phyloP scores from a whole-genome alignment of 2,888 invertebrate species.

The Mechanitis mazaeus region DNA sequence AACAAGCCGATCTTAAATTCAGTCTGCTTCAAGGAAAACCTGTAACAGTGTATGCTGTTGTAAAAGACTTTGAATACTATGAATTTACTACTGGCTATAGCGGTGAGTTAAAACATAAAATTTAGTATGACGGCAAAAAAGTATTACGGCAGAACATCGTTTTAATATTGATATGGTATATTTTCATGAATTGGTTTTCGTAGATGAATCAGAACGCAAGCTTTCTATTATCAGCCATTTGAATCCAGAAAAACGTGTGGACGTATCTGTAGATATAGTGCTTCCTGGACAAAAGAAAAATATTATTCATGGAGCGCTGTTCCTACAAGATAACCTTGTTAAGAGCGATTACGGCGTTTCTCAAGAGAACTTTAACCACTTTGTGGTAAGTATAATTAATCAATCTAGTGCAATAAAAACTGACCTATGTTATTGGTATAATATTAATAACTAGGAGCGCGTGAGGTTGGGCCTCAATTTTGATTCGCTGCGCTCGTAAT shows the following conservation, averaged over 20 bases:
- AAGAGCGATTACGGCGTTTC: slow-evolving; percentile 79
- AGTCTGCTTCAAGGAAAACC: slow-evolving; percentile 73
- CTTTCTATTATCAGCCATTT: slow-evolving; percentile 73
- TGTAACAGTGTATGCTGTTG: slow-evolving; percentile 60
- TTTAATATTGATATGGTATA: not conserved
- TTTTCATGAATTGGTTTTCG: not conserved
- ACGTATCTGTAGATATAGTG: slow-evolving; percentile 74
- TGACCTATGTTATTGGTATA: too few relatives aligned
- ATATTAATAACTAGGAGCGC: not conserved
- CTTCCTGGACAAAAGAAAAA: slow-evolving; percentile 76
- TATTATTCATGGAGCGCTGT: slow-evolving; percentile 75
- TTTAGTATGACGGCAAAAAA: too few relatives aligned
- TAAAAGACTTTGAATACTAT: slow-evolving; percentile 76
- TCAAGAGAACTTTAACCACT: slow-evolving; percentile 76
- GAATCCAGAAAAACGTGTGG: slow-evolving; percentile 78
- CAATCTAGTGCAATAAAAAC: not conserved
- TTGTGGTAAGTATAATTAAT: slow-evolving; percentile 55
- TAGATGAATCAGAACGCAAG: slow-evolving; percentile 71
- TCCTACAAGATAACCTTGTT: slow-evolving; percentile 78
- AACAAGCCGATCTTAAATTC: slow-evolving; percentile 70
- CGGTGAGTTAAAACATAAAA: slow-evolving; percentile 54
- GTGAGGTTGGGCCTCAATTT: too few relatives aligned
- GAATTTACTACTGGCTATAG: slow-evolving; percentile 72
- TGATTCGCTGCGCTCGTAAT: too few relatives aligned
- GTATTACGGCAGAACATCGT: not conserved